These are phyloP conservation scores for Dermolepida albohirtum DNA, from an alignment of 2,888 invertebrate genomes.

Conservation along the genomic window DNA sequence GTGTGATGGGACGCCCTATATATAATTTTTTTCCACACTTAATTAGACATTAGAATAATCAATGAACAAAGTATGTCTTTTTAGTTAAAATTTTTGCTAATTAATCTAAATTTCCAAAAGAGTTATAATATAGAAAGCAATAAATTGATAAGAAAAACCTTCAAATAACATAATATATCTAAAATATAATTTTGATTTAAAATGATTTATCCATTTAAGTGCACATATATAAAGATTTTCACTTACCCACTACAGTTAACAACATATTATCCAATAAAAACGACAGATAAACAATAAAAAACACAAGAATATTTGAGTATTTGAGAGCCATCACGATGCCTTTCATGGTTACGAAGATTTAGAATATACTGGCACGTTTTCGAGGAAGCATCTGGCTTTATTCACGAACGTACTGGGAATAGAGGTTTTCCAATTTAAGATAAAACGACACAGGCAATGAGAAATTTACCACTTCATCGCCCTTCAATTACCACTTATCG, in stretches of 20 bases:
- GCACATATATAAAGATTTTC: conserved; percentile 17
- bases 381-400: conserved; percentile 49
- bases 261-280: conserved; percentile 88
- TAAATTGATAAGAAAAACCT: no score
- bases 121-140: no score
- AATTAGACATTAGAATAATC: no score
- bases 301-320: conserved; percentile 62
- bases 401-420: conserved; percentile 44
- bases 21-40: no score
- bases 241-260: conserved; percentile 88
- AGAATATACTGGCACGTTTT: conserved; percentile 39
- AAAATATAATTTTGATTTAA: neutral
- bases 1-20: no score
- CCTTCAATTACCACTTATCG: conserved; percentile 44
- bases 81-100: no score
- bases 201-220: neutral
- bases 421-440: conserved; percentile 51
- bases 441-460: conserved; percentile 53
- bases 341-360: conserved; percentile 42
- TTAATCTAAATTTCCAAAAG: no score
- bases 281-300: conserved; percentile 77
- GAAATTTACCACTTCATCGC: conserved; percentile 55
- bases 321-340: conserved; percentile 45
- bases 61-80: no score
- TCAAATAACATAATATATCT: no score